These are phyloP conservation scores for Gasterosteus nipponicus DNA, from an alignment of 2,113 vertebrate species.

Conservation along the genomic window DNA sequence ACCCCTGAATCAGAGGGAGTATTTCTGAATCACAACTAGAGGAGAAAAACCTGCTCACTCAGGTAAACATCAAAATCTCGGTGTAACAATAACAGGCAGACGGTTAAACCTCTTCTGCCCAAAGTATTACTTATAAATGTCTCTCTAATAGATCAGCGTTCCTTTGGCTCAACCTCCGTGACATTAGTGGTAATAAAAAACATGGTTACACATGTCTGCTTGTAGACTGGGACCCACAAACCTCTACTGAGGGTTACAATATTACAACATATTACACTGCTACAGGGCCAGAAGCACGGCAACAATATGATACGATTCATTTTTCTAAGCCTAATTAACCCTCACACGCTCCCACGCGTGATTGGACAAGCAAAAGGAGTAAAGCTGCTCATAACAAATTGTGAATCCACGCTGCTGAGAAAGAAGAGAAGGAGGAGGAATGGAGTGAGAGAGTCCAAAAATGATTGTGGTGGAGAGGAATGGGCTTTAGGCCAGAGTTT, in stretches of 20 bases:
- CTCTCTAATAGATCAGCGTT: conserved; percentile 13
- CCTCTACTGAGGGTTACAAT: background rate
- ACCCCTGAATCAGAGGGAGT: conserved; percentile 54
- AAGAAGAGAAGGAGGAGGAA: conserved; percentile 18
- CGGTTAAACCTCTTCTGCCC: conserved; percentile 20
- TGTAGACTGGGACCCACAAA: conserved; percentile 5
- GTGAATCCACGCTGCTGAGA: background rate
- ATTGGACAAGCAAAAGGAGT: conserved; percentile 2
- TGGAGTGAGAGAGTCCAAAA: conserved; percentile 20
- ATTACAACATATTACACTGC: background rate
- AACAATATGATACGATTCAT: conserved; percentile 1
- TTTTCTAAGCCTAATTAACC: background rate
- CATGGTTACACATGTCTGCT: background rate
- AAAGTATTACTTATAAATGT: conserved; percentile 29
- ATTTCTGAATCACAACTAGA: conserved; percentile 57
- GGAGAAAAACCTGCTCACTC: conserved; percentile 48
- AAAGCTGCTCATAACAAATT: background rate
- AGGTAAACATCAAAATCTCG: conserved; percentile 55
- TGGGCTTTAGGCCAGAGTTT: conserved; percentile 71
- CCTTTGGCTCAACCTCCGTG: conserved; percentile 13
- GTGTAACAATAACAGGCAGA: conserved; percentile 39
- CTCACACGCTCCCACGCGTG: background rate
- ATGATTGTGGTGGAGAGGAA: conserved; percentile 48
- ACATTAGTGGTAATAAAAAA: conserved; percentile 16
- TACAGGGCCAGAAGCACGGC: background rate